These are phyloP conservation scores for Siniperca undulata DNA, from an alignment of 2,797 vertebrate species.

Conservation along the genomic window DNA sequence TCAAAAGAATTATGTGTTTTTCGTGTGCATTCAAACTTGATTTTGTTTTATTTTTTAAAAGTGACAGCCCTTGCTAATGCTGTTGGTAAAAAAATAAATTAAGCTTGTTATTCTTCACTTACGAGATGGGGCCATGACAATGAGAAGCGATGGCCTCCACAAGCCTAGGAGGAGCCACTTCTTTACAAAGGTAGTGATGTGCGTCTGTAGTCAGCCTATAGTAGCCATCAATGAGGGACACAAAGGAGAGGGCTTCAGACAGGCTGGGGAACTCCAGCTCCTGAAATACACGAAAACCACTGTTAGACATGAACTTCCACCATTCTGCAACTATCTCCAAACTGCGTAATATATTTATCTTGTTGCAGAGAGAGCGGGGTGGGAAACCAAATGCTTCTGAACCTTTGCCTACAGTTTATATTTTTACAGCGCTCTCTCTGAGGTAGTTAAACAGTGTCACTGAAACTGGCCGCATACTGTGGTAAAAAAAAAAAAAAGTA, in stretches of 20 bases:
- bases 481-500: neutral
- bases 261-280: slow-evolving; percentile 94
- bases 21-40: neutral
- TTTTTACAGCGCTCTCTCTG: neutral
- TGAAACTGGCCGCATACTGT: neutral
- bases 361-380: neutral
- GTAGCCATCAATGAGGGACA: slow-evolving; percentile 96
- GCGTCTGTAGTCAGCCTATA: slow-evolving; percentile 95
- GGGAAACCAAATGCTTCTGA: neutral
- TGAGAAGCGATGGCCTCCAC: slow-evolving; percentile 92
- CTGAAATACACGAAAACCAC: slow-evolving; percentile 69
- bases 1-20: neutral
- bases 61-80: neutral
- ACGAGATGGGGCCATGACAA: slow-evolving; percentile 97
- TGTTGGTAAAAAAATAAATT: neutral
- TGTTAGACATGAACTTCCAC: slow-evolving; percentile 10
- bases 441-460: neutral
- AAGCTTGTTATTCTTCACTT: slow-evolving; percentile 73
- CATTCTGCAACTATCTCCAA: neutral
- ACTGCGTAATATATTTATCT: neutral
- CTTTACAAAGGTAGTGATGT: slow-evolving; percentile 98
- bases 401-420: too few relatives aligned
- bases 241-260: slow-evolving; percentile 93
- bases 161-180: slow-evolving; percentile 93
- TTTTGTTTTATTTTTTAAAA: neutral